Evolutionary conservation across 2,113 vertebrate species (phyloP).

Genomic region (Plecturocebus donacophilus): DNA sequence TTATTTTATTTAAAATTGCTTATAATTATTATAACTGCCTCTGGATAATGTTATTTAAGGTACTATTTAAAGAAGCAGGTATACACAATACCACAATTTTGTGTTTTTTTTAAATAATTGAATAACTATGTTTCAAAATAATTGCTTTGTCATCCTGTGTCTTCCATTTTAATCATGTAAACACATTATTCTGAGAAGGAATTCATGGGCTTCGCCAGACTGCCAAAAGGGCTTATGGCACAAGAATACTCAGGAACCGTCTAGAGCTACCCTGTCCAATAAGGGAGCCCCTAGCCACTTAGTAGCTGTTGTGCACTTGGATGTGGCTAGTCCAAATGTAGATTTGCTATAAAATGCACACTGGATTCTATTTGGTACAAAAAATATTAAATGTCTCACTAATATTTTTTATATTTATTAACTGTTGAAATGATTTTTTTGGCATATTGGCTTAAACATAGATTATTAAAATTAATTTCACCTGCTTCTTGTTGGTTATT

Average conservation of each 20-base stretch:
- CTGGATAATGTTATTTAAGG: conserved; percentile 6
- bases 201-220: not conserved
- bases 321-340: not conserved
- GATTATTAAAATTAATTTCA: not conserved
- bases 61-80: not conserved
- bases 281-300: not conserved
- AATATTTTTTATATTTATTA: not conserved
- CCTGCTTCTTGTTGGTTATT: not conserved
- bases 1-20: not conserved
- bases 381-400: not conserved
- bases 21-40: not conserved
- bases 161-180: not conserved
- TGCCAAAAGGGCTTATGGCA: not conserved
- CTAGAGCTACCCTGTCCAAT: not conserved
- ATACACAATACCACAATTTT: not conserved
- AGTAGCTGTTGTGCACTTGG: not conserved
- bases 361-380: not conserved
- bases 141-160: not conserved
- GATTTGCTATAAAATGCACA: not conserved
- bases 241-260: not conserved
- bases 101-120: not conserved
- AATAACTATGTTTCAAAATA: conserved; percentile 2
- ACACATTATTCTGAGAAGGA: not conserved
- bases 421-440: not conserved
- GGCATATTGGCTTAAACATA: not conserved